A percentile compares a stretch with the other conserved stretches of the same genome.
Evolutionary conservation across 2,797 vertebrate genomes (phyloP).

Genomic region (Pampus argenteus): DNA sequence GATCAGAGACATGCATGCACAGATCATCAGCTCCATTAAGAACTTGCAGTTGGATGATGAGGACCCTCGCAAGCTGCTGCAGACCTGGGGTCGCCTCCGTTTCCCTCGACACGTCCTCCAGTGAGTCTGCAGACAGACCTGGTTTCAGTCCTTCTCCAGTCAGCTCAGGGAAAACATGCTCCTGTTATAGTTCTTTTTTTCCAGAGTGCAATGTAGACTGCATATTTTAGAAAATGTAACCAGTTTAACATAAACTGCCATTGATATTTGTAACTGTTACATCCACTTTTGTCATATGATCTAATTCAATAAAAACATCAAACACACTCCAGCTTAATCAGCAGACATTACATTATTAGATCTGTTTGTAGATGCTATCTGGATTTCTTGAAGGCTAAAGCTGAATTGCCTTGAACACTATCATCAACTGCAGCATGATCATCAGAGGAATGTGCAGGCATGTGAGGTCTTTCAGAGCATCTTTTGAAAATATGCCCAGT

Average conservation of each 20-base stretch:
- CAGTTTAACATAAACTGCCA: neutral
- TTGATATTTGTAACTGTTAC: neutral
- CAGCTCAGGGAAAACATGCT: conserved; percentile 50
- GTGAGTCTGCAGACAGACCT: conserved; percentile 90
- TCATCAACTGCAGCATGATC: conserved; percentile 68
- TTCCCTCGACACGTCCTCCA: conserved; percentile 90
- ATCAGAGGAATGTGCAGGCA: conserved; percentile 41
- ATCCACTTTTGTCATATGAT: conserved; percentile 9
- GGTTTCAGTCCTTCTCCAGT: conserved; percentile 39
- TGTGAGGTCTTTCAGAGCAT: conserved; percentile 48
- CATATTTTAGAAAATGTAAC: neutral
- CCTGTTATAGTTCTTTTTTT: conserved; percentile 1
- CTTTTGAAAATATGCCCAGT: conserved; percentile 18
- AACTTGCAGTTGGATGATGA: conserved; percentile 95
- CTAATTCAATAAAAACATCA: conserved; percentile 17
- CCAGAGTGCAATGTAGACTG: neutral
- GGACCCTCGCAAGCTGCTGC: conserved; percentile 94
- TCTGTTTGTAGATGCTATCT: conserved; percentile 17
- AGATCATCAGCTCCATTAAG: conserved; percentile 98
- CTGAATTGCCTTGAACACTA: conserved; percentile 47
- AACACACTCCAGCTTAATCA: conserved; percentile 19
- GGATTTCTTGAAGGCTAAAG: conserved; percentile 27
- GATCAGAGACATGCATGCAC: conserved; percentile 95
- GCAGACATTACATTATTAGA: neutral
- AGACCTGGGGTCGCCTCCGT: conserved; percentile 92